Conservation (phyloP, 2,797 vertebrate genomes). For the Danio kyathit region DNA sequence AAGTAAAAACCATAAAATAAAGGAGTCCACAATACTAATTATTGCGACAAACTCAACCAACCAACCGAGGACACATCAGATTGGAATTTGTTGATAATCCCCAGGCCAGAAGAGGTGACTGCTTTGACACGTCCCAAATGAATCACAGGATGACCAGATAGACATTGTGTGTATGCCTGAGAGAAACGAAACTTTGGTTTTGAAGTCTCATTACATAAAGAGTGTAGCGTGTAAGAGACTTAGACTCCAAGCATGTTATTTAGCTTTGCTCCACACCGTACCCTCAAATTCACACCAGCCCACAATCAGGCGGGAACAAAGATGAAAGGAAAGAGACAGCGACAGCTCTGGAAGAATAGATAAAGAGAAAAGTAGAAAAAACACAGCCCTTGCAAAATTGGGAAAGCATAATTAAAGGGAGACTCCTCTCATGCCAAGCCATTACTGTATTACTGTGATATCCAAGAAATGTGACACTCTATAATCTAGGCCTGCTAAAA, state of each 20-base stretch:
- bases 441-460: constrained; percentile 80
- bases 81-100: constrained; percentile 31
- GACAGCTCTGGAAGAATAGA: constrained; percentile 48
- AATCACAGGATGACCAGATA: constrained; percentile 66
- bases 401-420: constrained; percentile 80
- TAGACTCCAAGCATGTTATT: constrained; percentile 61
- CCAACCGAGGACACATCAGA: constrained; percentile 37
- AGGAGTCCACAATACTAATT: constrained; percentile 19
- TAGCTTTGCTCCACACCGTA: constrained; percentile 51
- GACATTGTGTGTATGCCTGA: constrained; percentile 42
- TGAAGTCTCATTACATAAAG: constrained; percentile 61
- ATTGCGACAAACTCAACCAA: constrained; percentile 40
- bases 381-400: constrained; percentile 64
- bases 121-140: constrained; percentile 67
- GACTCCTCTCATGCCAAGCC: constrained; percentile 72
- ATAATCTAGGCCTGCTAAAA: constrained; percentile 72
- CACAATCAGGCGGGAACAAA: constrained; percentile 61
- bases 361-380: constrained; percentile 37
- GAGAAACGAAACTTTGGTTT: constrained; percentile 25
- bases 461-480: constrained; percentile 70
- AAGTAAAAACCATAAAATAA: constrained; percentile 36
- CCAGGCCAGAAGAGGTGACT: constrained; percentile 45
- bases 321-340: constrained; percentile 67
- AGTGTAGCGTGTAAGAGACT: constrained; percentile 64
- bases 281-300: constrained; percentile 65